Conservation (phyloP, 1,140 invertebrate genomes). For the Apolygus lucorum region DNA sequence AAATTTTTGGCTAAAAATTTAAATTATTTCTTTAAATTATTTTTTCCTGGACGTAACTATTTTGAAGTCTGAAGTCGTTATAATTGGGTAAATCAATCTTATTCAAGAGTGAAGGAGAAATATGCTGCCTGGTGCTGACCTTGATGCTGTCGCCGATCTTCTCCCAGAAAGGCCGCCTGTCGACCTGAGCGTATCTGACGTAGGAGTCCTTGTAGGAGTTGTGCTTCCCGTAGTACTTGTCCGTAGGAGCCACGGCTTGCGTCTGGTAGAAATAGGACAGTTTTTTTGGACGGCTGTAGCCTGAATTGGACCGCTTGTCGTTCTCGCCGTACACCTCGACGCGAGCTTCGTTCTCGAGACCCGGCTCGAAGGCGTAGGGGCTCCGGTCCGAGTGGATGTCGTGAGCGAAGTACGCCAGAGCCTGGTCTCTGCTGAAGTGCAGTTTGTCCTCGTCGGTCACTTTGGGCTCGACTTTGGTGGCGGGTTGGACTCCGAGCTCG, state of each 20-base stretch:
- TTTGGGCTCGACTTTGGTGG: conserved; percentile 45
- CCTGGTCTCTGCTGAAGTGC: conserved; percentile 35
- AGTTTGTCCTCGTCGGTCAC: conserved; percentile 38
- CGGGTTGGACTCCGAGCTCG: conserved; percentile 63
- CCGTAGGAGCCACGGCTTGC: conserved; percentile 19
- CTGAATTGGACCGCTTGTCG: conserved; percentile 32
- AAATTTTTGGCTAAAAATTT: too few relatives aligned
- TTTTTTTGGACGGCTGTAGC: conserved; percentile 39
- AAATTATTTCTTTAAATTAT: too few relatives aligned
- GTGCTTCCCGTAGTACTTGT: conserved; percentile 32
- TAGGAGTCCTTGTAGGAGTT: conserved; percentile 32
- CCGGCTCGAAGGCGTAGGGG: conserved; percentile 40
- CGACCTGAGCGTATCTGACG: conserved; percentile 39
- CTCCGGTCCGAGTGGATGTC: conserved; percentile 40
- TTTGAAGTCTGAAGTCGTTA: too few relatives aligned
- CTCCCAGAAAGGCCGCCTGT: conserved; percentile 58
- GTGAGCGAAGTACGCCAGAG: conserved; percentile 35
- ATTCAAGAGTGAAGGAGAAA: too few relatives aligned
- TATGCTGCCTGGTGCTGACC: too few relatives aligned
- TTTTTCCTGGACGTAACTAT: too few relatives aligned
- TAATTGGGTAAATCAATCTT: too few relatives aligned
- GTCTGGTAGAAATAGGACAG: conserved; percentile 30
- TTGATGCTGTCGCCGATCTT: conserved; percentile 60
- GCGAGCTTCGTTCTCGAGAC: conserved; percentile 35
- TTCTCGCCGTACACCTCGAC: conserved; percentile 44